Evolutionary conservation across 2,113 vertebrate species (phyloP), one percentile per base, ranked within the genome.

Genomic region (Nycticryphes semicollaris): DNA sequence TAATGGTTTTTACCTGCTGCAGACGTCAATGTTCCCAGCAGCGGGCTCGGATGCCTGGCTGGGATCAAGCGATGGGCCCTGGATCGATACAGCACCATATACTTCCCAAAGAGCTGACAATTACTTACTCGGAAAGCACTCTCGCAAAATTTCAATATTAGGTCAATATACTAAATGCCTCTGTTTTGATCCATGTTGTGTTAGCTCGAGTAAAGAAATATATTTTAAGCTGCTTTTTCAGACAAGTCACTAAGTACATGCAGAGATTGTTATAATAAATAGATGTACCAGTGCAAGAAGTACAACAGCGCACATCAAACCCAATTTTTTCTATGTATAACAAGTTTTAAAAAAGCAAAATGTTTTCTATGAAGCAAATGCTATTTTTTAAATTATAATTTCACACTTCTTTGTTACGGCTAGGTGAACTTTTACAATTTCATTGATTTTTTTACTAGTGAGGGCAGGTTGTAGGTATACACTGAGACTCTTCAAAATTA

Each of bases 31-130:
- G 84, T 76, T 91, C 85, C 23, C 87, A 94, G 85, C 89, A 93
- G 89, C 84, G 97, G 81, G 87, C 75, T 93, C 88, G 89, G 93
- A 94, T 90, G 89, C 74, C 93, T 96, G 87, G 89, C 77, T 79
- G 92, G 89, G 82, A 16, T 48, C 70, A 86, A 96, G 78, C 64
- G 90, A 97, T 95, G 95, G 68, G 70, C 66, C 85, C 12, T 22
- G 48, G 82, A 98, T 98, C 98, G 93, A 98, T 98, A 97, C 28
- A 80, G 93, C 66, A 74, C 93, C 94, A 95, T 90, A 93, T 53
- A 77, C 62, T 96, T 97, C 89, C 92, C 93, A 95, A 92, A 96
- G 95, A 97, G 76, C 82, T 80, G 96, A 88, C 93, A 97, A 98
- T 97, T 97, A 97, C 96, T 63, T 83, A 83, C 60, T 97, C 84